phyloP scores from a whole-genome alignment of 2,113 vertebrate species.

The Sceloporus tristichus region DNA sequence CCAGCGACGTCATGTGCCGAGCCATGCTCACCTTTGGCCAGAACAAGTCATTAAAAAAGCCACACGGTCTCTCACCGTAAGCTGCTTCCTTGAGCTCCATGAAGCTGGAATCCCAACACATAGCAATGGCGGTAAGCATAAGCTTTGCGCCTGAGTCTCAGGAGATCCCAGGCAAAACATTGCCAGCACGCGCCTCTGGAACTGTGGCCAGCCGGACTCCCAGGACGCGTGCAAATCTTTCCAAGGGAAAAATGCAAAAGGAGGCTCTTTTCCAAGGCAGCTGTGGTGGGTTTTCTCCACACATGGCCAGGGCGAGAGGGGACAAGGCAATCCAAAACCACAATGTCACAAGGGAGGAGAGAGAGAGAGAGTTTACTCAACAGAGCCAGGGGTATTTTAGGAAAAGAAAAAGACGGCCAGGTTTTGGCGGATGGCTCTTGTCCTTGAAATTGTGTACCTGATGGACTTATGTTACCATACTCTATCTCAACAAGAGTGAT shows the following conservation, averaged over 20 bases:
- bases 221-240: conserved; percentile 57
- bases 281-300: not conserved
- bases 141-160: conserved; percentile 6
- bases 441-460: fast-evolving
- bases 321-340: not conserved
- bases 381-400: not conserved
- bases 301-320: not conserved
- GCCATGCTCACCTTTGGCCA: conserved; percentile 38
- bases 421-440: fast-evolving
- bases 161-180: conserved; percentile 15
- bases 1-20: conserved; percentile 49
- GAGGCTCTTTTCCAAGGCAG: not conserved
- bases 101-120: conserved; percentile 40
- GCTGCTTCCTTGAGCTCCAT: conserved; percentile 1
- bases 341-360: not conserved
- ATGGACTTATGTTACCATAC: too few relatives aligned
- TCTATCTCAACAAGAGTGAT: too few relatives aligned
- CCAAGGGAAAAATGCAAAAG: not conserved
- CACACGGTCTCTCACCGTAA: not conserved
- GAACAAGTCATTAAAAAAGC: conserved; percentile 59
- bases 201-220: conserved; percentile 10
- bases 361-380: fast-evolving
- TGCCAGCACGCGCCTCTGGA: conserved; percentile 27
- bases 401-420: not conserved
- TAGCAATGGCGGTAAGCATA: not conserved